Percentiles rank a stretch among this genome's conserved stretches.
phyloP scores from a whole-genome alignment of 2,888 invertebrate species.

The Eristalinus aeneus region DNA sequence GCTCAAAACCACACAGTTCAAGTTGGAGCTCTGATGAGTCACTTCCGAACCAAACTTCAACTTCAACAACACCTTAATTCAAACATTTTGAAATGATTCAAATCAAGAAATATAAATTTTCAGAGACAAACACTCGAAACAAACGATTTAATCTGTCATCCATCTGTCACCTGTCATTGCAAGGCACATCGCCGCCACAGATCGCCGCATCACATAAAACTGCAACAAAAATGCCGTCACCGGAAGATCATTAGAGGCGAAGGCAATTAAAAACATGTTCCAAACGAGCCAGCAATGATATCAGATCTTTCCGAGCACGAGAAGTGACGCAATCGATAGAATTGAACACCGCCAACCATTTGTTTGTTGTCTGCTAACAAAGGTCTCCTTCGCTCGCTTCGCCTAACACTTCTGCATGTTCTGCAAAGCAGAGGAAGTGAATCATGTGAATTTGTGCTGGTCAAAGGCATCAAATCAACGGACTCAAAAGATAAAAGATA shows the following conservation, averaged over 20 bases:
- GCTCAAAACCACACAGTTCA: not conserved
- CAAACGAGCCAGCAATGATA: not conserved
- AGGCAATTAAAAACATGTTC: not conserved
- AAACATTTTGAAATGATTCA: too few relatives aligned
- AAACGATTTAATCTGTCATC: not conserved
- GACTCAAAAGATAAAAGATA: conserved; percentile 2
- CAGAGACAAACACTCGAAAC: not conserved
- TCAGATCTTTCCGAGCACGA: not conserved
- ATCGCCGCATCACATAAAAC: not conserved
- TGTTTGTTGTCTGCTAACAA: not conserved
- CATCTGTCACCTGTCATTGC: not conserved
- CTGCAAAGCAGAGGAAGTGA: conserved; percentile 17
- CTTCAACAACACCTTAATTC: too few relatives aligned
- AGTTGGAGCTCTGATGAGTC: not conserved
- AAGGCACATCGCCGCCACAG: not conserved
- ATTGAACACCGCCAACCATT: not conserved
- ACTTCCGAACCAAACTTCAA: too few relatives aligned
- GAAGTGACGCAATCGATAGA: not conserved
- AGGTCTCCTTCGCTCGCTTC: not conserved
- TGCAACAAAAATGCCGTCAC: not conserved
- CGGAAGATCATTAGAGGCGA: not conserved
- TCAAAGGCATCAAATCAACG: conserved; percentile 10
- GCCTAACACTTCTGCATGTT: conserved; percentile 26
- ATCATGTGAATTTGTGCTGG: conserved; percentile 23
- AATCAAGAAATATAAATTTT: too few relatives aligned